These are phyloP conservation scores for Lydus trimaculatus DNA, from an alignment of 2,888 invertebrate genomes.

Conservation along the genomic window DNA sequence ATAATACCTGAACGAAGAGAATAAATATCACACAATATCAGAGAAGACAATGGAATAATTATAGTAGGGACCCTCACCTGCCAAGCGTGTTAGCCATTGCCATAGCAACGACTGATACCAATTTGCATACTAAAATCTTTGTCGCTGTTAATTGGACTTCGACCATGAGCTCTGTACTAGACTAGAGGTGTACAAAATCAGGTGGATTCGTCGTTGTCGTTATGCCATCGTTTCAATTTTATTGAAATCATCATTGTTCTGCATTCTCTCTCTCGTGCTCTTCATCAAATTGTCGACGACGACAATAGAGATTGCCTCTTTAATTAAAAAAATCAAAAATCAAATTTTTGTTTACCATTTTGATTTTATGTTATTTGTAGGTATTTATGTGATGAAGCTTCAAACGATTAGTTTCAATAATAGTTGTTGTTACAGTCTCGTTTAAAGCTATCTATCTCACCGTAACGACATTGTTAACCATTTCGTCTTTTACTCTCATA, in stretches of 20 bases:
- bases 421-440: constrained; percentile 8
- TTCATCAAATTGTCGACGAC: too few relatives aligned
- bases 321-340: background rate
- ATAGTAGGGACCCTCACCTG: constrained; percentile 52
- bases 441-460: constrained; percentile 31
- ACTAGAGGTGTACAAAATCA: constrained; percentile 26
- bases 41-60: constrained; percentile 57
- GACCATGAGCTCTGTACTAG: constrained; percentile 31
- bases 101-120: constrained; percentile 51
- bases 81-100: constrained; percentile 48
- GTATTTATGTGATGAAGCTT: too few relatives aligned
- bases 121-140: constrained; percentile 56
- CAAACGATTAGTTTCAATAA: background rate
- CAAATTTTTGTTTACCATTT: background rate
- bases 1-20: constrained; percentile 42
- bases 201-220: constrained; percentile 18
- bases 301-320: background rate
- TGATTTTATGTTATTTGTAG: too few relatives aligned
- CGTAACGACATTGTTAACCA: constrained; percentile 32
- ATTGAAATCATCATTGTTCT: constrained; percentile 15
- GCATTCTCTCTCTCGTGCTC: background rate
- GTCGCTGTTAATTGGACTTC: constrained; percentile 52
- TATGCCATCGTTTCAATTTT: constrained; percentile 7
- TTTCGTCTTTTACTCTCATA: constrained; percentile 25
- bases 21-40: constrained; percentile 49